Percentiles rank a stretch among this genome's conserved stretches.
Conservation (phyloP, 1,140 invertebrate species). For the Sycophaga agraensis region DNA sequence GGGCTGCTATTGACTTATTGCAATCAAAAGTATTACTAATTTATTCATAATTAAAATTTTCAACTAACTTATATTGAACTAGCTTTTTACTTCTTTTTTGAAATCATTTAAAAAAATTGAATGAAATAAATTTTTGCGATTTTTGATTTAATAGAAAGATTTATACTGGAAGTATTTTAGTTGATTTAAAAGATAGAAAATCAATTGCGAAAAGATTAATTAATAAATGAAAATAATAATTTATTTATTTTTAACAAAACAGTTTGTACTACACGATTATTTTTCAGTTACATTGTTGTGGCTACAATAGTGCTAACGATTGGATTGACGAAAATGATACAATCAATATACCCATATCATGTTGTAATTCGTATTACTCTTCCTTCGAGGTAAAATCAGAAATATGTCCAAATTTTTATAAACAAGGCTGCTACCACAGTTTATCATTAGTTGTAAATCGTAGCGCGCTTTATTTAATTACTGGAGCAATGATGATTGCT, state of each 20-base stretch:
- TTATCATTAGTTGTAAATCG: slow-evolving; percentile 69
- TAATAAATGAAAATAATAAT: no score
- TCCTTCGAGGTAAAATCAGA: slow-evolving; percentile 28
- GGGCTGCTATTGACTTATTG: slow-evolving; percentile 64
- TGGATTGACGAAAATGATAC: slow-evolving; percentile 60
- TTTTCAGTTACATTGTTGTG: slow-evolving; percentile 74
- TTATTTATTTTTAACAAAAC: neutral
- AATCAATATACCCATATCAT: slow-evolving; percentile 59
- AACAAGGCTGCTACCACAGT: slow-evolving; percentile 67
- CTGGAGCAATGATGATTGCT: slow-evolving; percentile 77
- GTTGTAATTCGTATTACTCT: slow-evolving; percentile 50
- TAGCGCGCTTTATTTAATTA: slow-evolving; percentile 75
- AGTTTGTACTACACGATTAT: neutral
- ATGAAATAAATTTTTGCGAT: no score
- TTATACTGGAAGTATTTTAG: no score
- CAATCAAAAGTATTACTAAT: slow-evolving; percentile 63
- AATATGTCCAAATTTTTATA: slow-evolving; percentile 46
- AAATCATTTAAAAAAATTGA: no score
- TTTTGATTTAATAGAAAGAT: neutral
- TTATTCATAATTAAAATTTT: neutral
- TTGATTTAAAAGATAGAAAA: no score
- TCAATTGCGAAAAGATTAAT: neutral
- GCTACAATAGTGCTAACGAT: slow-evolving; percentile 64
- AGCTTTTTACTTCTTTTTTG: no score
- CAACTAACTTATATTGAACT: neutral